phyloP scores from a whole-genome alignment of 2,113 vertebrate species.

The Petroica traversi region DNA sequence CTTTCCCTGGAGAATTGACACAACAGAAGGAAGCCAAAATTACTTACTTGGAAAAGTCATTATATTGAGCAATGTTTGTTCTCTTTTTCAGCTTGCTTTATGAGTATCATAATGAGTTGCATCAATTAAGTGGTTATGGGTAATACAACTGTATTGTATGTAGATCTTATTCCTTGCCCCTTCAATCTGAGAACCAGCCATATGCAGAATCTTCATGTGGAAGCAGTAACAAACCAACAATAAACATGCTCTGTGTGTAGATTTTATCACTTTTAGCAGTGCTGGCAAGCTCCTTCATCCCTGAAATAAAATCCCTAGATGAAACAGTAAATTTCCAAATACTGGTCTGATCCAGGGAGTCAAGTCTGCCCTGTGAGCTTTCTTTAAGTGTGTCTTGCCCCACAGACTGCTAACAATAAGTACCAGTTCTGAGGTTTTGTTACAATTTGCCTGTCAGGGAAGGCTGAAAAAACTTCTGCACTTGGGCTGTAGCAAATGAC shows the following conservation, averaged over 20 bases:
- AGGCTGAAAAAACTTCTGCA: neutral
- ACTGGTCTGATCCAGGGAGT: neutral
- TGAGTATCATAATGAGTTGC: neutral
- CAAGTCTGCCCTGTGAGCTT: neutral
- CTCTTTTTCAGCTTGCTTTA: neutral
- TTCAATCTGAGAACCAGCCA: neutral
- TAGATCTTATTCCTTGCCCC: neutral
- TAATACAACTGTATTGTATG: neutral
- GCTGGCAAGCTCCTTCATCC: neutral
- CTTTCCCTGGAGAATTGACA: neutral
- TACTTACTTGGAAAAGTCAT: neutral
- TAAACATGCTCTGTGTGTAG: neutral
- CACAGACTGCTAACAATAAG: neutral
- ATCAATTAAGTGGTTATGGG: neutral
- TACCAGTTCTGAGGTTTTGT: neutral
- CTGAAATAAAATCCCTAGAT: neutral
- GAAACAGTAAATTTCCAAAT: neutral
- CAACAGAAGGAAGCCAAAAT: neutral
- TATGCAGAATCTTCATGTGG: neutral
- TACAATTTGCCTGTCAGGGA: neutral
- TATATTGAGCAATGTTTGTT: neutral
- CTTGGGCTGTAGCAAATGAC: neutral
- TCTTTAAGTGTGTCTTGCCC: neutral
- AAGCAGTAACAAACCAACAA: neutral
- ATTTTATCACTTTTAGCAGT: neutral